Conservation (phyloP, 2,797 vertebrate genomes). For the Parauchenoglanis ngamensis region DNA sequence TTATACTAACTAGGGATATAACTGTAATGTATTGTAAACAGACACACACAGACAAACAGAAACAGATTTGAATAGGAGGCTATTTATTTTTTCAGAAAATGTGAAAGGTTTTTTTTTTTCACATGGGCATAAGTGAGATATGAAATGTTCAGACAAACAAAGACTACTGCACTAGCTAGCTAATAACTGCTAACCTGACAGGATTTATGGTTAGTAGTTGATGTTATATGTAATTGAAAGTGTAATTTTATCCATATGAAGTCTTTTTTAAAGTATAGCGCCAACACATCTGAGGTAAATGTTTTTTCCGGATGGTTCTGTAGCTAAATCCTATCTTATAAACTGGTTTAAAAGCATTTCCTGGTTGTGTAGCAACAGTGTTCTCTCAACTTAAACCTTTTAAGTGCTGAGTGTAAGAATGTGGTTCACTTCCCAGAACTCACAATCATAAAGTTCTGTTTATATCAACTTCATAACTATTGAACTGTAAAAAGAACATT, state of each 20-base stretch:
- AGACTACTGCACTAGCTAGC: not conserved
- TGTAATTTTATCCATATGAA: not conserved
- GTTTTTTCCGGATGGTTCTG: not conserved
- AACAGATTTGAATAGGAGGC: not conserved
- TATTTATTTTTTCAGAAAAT: not conserved
- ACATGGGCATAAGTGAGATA: not conserved
- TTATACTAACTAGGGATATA: not conserved
- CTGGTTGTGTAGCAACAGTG: not conserved
- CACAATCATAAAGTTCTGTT: not conserved
- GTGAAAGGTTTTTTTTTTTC: not conserved
- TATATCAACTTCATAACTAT: not conserved
- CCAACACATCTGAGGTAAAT: not conserved
- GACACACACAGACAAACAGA: not conserved
- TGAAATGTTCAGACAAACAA: not conserved
- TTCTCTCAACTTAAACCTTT: not conserved
- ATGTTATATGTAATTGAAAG: not conserved
- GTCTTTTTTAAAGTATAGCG: not conserved
- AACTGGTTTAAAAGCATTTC: not conserved
- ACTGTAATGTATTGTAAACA: not conserved
- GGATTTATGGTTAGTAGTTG: slow-evolving; percentile 9
- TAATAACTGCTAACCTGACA: not conserved
- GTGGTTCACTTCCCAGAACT: not conserved
- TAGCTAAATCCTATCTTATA: not conserved
- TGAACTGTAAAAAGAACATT: slow-evolving; percentile 24
- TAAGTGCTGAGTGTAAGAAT: not conserved